Base-by-base conservation (phyloP, 2,113 vertebrate species). In the Tychaedon coryphoeus region DNA sequence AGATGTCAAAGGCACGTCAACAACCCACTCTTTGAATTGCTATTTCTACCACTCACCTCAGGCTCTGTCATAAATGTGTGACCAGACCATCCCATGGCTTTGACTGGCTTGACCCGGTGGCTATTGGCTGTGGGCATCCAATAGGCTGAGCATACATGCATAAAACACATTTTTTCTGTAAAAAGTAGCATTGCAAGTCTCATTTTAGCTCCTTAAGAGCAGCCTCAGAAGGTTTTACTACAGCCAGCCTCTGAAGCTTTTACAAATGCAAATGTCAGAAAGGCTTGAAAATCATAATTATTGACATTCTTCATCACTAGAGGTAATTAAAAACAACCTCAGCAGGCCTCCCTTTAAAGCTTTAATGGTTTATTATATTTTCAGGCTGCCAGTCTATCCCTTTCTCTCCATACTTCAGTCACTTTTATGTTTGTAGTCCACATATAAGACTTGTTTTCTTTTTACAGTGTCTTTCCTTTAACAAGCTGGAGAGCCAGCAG, bases 311-410 rank as follows among this genome's bases (percentile, higher is more conserved):
- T 95, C 90, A 88, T 84, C 91, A 88, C 53, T 84, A 89, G 69
- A 76, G 80, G 73, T 78, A 97, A 95, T 73, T 95, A 92, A 95
- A 93, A 87, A 94, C 91, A 95, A 95, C 72, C 53, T 84, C 82
- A 83, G 88, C 64, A 86, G 73, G 64, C 54, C 54, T 90, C 64
- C 38, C 70, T 96, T 89, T 95, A 96, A 96, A 31, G 42, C 71
- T 89, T 95, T 96, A 96, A 95, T 91, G 57, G 77, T 66, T 97
- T 97, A 86, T 95, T 93, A 78, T 76, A 62, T 57, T 85, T 96
- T 50, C 77, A 95, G 83, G 57, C 83, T 95, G 86, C 53, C 82
- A 86, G 47, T 95, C 57, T 94, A 71, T 72, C 67, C 76, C 88
- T 56, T 94, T 92, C 29, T 67, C 56, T 93, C 75, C 70, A 51